Evolutionary conservation across 92 coral and sea anemone species (phyloP).

Genomic region (Palythoa grandis): DNA sequence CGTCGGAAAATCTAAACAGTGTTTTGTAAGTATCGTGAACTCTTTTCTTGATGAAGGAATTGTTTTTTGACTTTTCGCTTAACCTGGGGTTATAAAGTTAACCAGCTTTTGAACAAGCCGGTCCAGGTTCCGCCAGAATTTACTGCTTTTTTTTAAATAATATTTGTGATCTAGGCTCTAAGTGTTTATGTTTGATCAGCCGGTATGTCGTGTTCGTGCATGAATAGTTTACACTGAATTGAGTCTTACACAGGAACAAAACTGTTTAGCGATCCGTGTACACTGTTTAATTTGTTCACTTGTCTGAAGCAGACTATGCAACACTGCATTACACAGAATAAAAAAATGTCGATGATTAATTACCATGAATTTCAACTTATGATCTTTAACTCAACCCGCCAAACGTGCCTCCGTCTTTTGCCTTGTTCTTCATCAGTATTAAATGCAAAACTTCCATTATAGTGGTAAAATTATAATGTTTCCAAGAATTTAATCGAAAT

Average conservation of each 20-base stretch:
- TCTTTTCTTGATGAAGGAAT: no score
- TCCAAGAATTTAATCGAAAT: background rate
- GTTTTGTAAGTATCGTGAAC: no score
- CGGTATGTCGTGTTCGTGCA: background rate
- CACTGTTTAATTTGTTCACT: conserved; percentile 11
- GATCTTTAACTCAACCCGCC: background rate
- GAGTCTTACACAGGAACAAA: background rate
- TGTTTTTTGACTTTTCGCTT: no score
- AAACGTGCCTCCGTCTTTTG: background rate
- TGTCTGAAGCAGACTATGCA: conserved; percentile 9
- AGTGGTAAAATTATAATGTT: background rate
- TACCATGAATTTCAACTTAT: background rate
- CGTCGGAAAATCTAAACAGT: no score
- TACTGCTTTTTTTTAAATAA: no score
- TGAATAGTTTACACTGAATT: background rate
- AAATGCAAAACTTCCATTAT: background rate
- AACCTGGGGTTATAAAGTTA: no score
- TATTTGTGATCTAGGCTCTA: no score
- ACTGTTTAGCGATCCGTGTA: conserved; percentile 6
- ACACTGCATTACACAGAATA: conserved; percentile 14
- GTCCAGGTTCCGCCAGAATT: no score
- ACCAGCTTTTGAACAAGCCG: no score
- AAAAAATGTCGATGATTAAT: conserved; percentile 30
- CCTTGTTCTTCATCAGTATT: no score
- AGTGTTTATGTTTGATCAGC: background rate